Base-by-base conservation (phyloP, 2,888 invertebrate species). In the Drosophila merina region DNA sequence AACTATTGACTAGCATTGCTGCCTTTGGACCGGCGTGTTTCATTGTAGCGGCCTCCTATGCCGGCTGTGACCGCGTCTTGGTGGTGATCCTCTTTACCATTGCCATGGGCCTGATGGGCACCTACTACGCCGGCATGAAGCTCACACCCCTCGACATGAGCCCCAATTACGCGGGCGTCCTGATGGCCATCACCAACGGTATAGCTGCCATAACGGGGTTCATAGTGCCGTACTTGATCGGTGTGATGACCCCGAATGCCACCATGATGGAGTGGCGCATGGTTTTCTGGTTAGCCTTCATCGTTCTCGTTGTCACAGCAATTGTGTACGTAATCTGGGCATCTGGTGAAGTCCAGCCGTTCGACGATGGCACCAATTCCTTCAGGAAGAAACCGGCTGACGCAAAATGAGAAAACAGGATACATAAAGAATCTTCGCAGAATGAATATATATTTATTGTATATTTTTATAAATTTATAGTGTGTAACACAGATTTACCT, bases 231-330 rank as follows among this genome's bases (percentile, higher is more conserved):
- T 94, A 93, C 77, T 92, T 95, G 36, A 95, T 95, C 26, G 95
- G 95, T 7, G 90, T 94, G 28, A 89, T 95, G 75, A 94, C 95
- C 40, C 93, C 94, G 75, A 93, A 94, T 91, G 93, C 94, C 44
- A 93, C 93, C 0, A 82, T 95, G 6, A 89, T 90, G 20, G 94
- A 96, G 92, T 97, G 97, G 97, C 93, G 95, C 14, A 80, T 93
- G 0, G 96, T 97, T 0, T 97, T 97, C 89, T 96, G 96, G 95
- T 94, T 97, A 28, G 94, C 96, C 44, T 93, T 96, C 7, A 94
- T 86, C 0, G 93, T 96, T 1, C 93, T 96, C 66, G 90, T 94
- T 0, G 62, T 93, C 0, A 95, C 96, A 1, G 96, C 96, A 82
- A 40, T 95, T 0, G 87, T 96, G 6, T 97, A 95, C 89, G 79